A percentile compares a stretch with the other conserved stretches of the same genome.
These are phyloP conservation scores for Nemapogon koenigi DNA, from an alignment of 2,888 invertebrate species.

Conservation along the genomic window DNA sequence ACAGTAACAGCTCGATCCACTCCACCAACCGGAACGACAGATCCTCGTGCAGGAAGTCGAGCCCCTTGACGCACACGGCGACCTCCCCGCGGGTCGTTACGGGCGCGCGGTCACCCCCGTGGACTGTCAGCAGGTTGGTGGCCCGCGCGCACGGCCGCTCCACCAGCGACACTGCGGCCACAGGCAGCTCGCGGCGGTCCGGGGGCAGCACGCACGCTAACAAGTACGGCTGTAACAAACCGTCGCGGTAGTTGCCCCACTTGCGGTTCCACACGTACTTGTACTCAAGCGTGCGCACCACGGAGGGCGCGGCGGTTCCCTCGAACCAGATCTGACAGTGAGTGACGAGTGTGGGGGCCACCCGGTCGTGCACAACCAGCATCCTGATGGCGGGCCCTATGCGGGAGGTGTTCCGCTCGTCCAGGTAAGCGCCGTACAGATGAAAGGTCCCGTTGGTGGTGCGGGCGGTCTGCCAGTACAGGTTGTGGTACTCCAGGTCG, in stretches of 20 bases:
- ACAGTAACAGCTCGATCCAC: slow-evolving; percentile 88
- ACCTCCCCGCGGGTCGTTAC: slow-evolving; percentile 73
- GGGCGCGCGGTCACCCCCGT: slow-evolving; percentile 64
- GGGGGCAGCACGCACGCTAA: slow-evolving; percentile 88
- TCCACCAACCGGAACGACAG: slow-evolving; percentile 88
- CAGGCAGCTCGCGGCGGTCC: slow-evolving; percentile 73
- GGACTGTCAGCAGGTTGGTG: slow-evolving; percentile 83
- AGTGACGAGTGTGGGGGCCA: slow-evolving; percentile 82
- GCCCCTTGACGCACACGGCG: slow-evolving; percentile 92
- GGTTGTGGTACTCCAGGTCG: slow-evolving; percentile 91
- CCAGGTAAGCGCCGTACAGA: slow-evolving; percentile 89
- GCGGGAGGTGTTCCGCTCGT: slow-evolving; percentile 76
- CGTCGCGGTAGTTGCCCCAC: slow-evolving; percentile 93
- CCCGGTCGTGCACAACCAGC: slow-evolving; percentile 88
- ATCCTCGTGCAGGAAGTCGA: slow-evolving; percentile 93
- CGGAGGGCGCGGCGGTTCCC: slow-evolving; percentile 79
- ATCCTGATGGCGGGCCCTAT: slow-evolving; percentile 86
- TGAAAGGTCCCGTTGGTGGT: slow-evolving; percentile 89
- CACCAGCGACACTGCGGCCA: slow-evolving; percentile 85
- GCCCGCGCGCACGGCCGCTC: slow-evolving; percentile 86
- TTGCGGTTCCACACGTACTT: slow-evolving; percentile 94
- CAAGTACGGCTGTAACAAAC: slow-evolving; percentile 89
- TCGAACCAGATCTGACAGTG: slow-evolving; percentile 93
- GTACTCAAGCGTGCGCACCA: slow-evolving; percentile 85
- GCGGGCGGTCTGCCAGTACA: slow-evolving; percentile 89